A percentile compares a stretch with the other conserved stretches of the same genome.
Evolutionary conservation across 1,140 invertebrate genomes (phyloP).

Genomic region (Propsilocerus akamusi): DNA sequence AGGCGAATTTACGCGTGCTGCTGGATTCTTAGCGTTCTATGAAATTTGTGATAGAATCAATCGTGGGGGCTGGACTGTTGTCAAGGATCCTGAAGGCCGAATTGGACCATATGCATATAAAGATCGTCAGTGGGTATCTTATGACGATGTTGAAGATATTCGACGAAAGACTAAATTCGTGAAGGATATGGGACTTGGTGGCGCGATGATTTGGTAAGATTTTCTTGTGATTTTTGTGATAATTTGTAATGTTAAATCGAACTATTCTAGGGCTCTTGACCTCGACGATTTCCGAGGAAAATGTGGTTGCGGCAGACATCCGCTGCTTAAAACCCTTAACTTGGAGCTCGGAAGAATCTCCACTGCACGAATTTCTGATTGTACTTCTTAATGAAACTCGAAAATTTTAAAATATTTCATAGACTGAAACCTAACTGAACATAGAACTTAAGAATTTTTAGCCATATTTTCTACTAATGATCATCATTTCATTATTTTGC

Average conservation of each 20-base stretch:
- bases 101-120: slow-evolving; percentile 55
- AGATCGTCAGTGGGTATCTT: slow-evolving; percentile 66
- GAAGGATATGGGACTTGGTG: slow-evolving; percentile 38
- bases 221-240: background rate
- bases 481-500: too few relatives aligned
- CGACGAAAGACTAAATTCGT: slow-evolving; percentile 35
- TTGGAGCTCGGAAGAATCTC: slow-evolving; percentile 30
- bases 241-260: background rate
- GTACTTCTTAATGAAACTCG: too few relatives aligned
- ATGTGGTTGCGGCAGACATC: slow-evolving; percentile 40
- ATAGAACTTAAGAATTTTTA: too few relatives aligned
- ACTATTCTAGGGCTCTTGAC: slow-evolving; percentile 19
- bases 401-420: too few relatives aligned
- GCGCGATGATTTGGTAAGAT: slow-evolving; percentile 60
- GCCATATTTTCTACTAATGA: too few relatives aligned
- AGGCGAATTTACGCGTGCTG: slow-evolving; percentile 57
- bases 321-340: slow-evolving; percentile 33
- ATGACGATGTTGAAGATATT: slow-evolving; percentile 51
- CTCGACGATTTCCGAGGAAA: slow-evolving; percentile 53
- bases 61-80: slow-evolving; percentile 41
- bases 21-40: slow-evolving; percentile 70
- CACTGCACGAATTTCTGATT: slow-evolving; percentile 23
- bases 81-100: slow-evolving; percentile 35
- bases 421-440: too few relatives aligned
- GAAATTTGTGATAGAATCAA: slow-evolving; percentile 50